Evolutionary conservation across 2,888 invertebrate species (phyloP).

Genomic region (Seira sanloemensis): DNA sequence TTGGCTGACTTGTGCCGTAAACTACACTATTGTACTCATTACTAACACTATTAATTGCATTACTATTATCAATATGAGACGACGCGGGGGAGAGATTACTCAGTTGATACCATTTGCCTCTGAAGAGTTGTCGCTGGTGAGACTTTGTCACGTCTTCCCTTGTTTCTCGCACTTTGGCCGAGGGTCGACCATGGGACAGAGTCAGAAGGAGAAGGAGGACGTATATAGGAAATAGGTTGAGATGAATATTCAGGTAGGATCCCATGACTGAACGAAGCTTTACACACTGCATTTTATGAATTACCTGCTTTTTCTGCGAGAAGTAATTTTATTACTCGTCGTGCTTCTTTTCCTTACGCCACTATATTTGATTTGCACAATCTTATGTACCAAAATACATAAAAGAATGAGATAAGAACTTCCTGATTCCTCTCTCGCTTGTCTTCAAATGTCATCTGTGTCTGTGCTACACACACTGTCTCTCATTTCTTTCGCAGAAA

Average conservation of each 20-base stretch:
- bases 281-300: slow-evolving; percentile 61
- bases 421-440: slow-evolving; percentile 55
- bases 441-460: neutral
- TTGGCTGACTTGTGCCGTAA: slow-evolving; percentile 43
- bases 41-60: slow-evolving; percentile 53
- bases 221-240: slow-evolving; percentile 68
- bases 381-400: neutral
- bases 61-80: neutral
- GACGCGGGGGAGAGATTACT: slow-evolving; percentile 39
- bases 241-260: slow-evolving; percentile 66
- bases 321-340: neutral
- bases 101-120: slow-evolving; percentile 58
- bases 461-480: too few species aligned
- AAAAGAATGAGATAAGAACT: slow-evolving; percentile 38
- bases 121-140: slow-evolving; percentile 46
- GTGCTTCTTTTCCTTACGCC: neutral
- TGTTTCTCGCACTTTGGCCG: slow-evolving; percentile 64
- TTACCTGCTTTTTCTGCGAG: too few species aligned
- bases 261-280: slow-evolving; percentile 66
- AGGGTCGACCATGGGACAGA: slow-evolving; percentile 69
- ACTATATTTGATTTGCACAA: too few species aligned
- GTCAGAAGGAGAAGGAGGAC: slow-evolving; percentile 69
- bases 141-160: slow-evolving; percentile 35
- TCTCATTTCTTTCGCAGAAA: too few species aligned
- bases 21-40: slow-evolving; percentile 56